Evolutionary conservation across 2,797 vertebrate species (phyloP), one percentile per base, ranked within the genome.

Genomic region (Ispidina picta): DNA sequence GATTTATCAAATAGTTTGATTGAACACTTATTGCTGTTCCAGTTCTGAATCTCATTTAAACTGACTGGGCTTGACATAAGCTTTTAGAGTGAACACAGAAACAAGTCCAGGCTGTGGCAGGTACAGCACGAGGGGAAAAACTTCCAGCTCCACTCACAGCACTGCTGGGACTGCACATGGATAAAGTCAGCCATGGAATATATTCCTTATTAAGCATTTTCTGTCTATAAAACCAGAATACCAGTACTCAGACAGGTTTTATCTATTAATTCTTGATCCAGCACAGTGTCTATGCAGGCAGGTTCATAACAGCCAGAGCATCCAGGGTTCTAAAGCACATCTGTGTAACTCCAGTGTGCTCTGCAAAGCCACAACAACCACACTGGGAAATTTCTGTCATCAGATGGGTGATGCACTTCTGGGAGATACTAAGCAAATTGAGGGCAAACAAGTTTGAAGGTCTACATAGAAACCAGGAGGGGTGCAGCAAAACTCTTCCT

Each of bases 1-100:
- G 96, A 94, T 96, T 97, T 95, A 95, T 97, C 94, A 94, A 96
- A 95, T 80, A 52, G 94, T 94, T 94, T 91, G 94, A 96, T 94
- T 86, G 89, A 95, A 93, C 91, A 70, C 89, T 95, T 93, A 91
- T 82, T 91, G 96, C 95, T 78, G 59, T 73, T 92, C 79, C 85
- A 81, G 74, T 74, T 58, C 91, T 96, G 95, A 97, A 92, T 84
- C 94, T 95, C 94, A 91, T 96, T 96, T 86, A 69, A 76, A 88
- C 60, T 84, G 87, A 92, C 83, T 86, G 83, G 60, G 88, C 43
- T 89, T 94, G 95, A 95, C 93, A 92, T 78, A 83, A 96, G 54
- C 89, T 95, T 94, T 91, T 84, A 58, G 86, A 94, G 93, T 12
- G 65, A 92, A 41, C 55, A 22, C 70, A 94, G 92, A 54, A 91